A percentile compares a stretch with the other conserved stretches of the same genome.
These are phyloP conservation scores for Syngnathus acus DNA, from an alignment of 2,797 vertebrate genomes.

Conservation along the genomic window DNA sequence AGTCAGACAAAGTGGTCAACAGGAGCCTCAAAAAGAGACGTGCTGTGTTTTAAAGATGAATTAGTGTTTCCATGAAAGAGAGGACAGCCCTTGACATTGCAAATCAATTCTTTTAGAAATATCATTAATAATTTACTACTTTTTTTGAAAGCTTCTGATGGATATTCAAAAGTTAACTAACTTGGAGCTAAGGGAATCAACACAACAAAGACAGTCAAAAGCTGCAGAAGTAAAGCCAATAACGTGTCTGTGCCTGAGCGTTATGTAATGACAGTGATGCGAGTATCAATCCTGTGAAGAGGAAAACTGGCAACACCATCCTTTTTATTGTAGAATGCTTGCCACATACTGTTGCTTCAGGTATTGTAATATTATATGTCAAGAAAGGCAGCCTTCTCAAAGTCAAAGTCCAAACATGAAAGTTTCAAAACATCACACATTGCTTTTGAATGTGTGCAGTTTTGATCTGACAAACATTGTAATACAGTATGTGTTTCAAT, in stretches of 20 bases:
- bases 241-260: too few species aligned
- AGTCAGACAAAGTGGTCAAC: neutral
- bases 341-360: neutral
- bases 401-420: neutral
- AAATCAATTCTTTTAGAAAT: neutral
- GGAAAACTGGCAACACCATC: neutral
- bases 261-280: too few species aligned
- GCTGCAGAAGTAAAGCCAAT: too few species aligned
- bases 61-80: neutral
- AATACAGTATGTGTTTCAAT: neutral
- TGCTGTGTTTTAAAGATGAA: neutral
- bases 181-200: neutral
- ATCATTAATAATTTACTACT: neutral
- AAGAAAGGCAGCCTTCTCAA: neutral
- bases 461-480: neutral
- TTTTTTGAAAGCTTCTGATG: neutral
- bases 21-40: neutral
- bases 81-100: neutral
- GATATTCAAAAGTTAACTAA: neutral
- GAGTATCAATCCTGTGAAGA: neutral
- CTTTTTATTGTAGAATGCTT: neutral
- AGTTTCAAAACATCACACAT: neutral
- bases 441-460: neutral
- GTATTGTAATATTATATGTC: neutral
- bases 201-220: slow-evolving; percentile 1